Base-by-base conservation (phyloP, 2,888 invertebrate species). In the Apamea sordens region DNA sequence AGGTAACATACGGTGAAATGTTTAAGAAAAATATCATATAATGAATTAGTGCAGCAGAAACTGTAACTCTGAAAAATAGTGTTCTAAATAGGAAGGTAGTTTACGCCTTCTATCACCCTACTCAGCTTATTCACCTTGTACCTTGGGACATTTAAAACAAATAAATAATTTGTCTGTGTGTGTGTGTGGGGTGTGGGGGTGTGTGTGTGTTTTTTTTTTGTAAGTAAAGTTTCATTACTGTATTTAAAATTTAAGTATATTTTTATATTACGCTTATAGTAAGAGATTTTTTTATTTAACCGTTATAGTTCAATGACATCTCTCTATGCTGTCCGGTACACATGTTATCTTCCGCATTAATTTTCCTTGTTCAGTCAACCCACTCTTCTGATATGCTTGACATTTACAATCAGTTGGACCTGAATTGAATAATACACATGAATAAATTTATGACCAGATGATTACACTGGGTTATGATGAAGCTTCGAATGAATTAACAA, bases 361-460 rank as follows among this genome's bases (percentile, higher is more conserved):
- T 68, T 63, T 59, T 56, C 47, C 64, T 32, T 79, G 79, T 44
- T 65, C 84, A 79, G 50, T 50, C 84, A 47, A 44, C 83, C 70
- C 61, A 28, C 44, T 59, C 32, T 79, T 74, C 67, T 79, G 79
- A 71, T 68, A 72, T 64, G 72, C 56, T 77, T 83, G 79, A 72
- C 61, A 73, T 67, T 67, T 68, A 70, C 71, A 63, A 65, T 84
- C 79, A 73, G n/a, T n/a, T 71, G 50, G 67, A 71, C 47, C 61
- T 53, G 32, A 84, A 83, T 72, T 47, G 41, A 68, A 72, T 72
- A 53, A 56, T 64, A 56, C 63, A 67, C 71, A 68, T 67, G 80
- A 71, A 68, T 75, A 47, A 61, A 78, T 70, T 41, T 41, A 18
- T 41, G 11, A 41, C 50, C 79, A 50, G 21, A 79, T 56, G 67